phyloP scores from a whole-genome alignment of 2,888 invertebrate species.

The Nymphalis urticae region DNA sequence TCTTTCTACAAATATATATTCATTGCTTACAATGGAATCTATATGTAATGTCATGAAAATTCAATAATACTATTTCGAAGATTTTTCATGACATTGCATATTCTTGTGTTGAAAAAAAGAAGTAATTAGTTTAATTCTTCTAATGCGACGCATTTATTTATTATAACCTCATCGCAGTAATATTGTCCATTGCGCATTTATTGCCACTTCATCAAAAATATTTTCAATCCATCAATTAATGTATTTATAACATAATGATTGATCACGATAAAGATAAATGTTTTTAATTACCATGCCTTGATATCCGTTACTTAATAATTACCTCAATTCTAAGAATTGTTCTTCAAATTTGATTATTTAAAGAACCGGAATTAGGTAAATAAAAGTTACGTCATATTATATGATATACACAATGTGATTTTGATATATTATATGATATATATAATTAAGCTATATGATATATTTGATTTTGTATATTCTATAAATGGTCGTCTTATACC shows the following conservation, averaged over 20 bases:
- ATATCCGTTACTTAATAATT: conserved; percentile 13
- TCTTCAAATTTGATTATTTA: conserved; percentile 2
- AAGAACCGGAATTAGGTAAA: not conserved
- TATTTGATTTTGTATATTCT: not conserved
- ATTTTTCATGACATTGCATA: too few species aligned
- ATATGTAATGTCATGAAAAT: too few species aligned
- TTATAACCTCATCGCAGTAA: too few species aligned
- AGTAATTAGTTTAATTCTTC: too few species aligned
- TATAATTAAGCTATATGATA: too few species aligned
- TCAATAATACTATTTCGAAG: too few species aligned
- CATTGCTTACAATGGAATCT: too few species aligned
- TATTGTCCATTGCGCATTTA: too few species aligned
- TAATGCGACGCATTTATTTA: too few species aligned
- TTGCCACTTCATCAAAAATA: not conserved
- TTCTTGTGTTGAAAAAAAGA: too few species aligned
- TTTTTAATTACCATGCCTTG: conserved; percentile 6
- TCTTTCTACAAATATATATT: too few species aligned
- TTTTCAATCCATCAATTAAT: not conserved
- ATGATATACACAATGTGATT: not conserved
- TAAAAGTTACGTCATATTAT: not conserved
- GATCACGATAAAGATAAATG: conserved; percentile 4
- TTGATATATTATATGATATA: not conserved
- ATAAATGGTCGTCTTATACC: too few species aligned
- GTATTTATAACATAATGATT: not conserved
- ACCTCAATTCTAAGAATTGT: conserved; percentile 5